Conservation (phyloP, 2,113 vertebrate genomes). For the Gnathonemus longibarbis region DNA sequence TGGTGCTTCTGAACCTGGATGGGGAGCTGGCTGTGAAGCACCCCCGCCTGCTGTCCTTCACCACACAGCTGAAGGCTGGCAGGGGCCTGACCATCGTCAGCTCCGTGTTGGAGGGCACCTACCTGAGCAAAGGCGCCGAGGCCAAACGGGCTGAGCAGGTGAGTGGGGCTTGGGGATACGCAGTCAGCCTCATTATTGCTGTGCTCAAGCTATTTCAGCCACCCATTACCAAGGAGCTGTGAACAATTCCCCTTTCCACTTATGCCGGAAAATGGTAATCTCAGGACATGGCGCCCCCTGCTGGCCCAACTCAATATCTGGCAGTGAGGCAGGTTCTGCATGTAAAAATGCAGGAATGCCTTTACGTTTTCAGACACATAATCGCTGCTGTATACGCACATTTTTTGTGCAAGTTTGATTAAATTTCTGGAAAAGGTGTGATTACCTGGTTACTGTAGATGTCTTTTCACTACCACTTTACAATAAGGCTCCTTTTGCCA, state of each 20-base stretch:
- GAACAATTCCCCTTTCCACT: not conserved
- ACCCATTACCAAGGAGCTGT: not conserved
- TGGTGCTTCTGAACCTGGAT: slow-evolving; percentile 83
- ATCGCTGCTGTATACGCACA: not conserved
- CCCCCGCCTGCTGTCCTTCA: slow-evolving; percentile 80
- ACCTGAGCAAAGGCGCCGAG: slow-evolving; percentile 68
- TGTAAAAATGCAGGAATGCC: not conserved
- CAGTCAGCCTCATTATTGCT: not conserved
- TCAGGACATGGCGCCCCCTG: not conserved
- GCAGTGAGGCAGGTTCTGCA: not conserved
- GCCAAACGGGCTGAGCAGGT: slow-evolving; percentile 80
- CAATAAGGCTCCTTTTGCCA: too few species aligned
- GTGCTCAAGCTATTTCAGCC: not conserved
- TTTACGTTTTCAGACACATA: not conserved
- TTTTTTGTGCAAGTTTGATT: not conserved
- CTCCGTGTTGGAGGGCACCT: slow-evolving; percentile 85
- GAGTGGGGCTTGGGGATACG: not conserved
- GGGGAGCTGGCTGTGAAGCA: slow-evolving; percentile 74
- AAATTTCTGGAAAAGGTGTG: not conserved
- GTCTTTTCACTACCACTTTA: not conserved
- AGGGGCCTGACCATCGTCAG: slow-evolving; percentile 89
- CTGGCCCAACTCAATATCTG: not conserved
- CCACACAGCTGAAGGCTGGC: slow-evolving; percentile 86
- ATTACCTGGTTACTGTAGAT: not conserved
- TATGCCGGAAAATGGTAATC: not conserved